Base-by-base conservation (phyloP, 1,140 invertebrate species). In the Drosophila pandora region DNA sequence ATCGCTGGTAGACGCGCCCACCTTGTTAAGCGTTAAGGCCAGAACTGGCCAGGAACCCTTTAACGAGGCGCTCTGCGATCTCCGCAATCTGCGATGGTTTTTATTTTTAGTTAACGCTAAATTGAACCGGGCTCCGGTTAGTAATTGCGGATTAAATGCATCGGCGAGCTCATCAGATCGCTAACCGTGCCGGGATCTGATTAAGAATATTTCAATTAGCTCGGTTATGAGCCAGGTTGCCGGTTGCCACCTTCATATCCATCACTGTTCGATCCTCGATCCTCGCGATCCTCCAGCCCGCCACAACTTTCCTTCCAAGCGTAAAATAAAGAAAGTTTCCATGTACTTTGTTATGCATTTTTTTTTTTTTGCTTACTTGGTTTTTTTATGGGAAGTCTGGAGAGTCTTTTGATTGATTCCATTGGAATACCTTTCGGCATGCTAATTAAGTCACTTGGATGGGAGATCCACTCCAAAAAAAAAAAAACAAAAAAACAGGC, bases 201-300 rank as follows among this genome's bases (percentile, higher is more conserved):
- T 88, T 88, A 88, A 88, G 84, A 89, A 88, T 88, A 88, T 88
- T 88, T 88, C 84, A 88, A 88, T 88, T 88, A 88, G 83, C 32
- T 21, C 50, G 65, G 17, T 48, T 68, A 37, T 37, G 34, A n/a
- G 41, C 41, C 41, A 32, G 52, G 59, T 25, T 74, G 59, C 52
- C 50, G 52, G 59, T 25, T 74, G 59, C 59, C 50, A 64, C 69
- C 71, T 74, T 57, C 59, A 13, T 25, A 69, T 69, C 63, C 65
- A 69, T 69, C 65, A 32, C 5, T 28, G 25, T 28, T 28, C 25
- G 57, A 9, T 21, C 53, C 13, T 10, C 22, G 10, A 22, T 43
- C 45, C n/a, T 12, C 10, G 17, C 43, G 13, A 39, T 41, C 12
- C 22, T 23, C 28, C 28, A 12, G 21, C 13, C 9, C 12, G 6